Evolutionary conservation across 2,888 invertebrate species (phyloP), one percentile per base, ranked within the genome.

Genomic region (Odontocerum albicorne): DNA sequence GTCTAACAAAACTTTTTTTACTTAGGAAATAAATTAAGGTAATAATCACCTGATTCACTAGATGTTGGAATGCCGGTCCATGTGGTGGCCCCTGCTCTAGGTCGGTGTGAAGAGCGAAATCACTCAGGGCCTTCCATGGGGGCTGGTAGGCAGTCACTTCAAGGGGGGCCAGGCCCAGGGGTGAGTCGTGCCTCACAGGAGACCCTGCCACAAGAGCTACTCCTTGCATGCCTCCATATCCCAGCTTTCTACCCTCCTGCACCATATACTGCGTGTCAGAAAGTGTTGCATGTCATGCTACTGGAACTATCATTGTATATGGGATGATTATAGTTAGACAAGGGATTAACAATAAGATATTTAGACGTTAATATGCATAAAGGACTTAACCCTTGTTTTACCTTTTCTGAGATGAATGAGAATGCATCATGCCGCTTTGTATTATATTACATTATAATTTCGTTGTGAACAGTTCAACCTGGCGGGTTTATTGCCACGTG

Each of bases 141-240:
- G 95, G 96, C 75, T 96, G 96, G 81, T 96, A 98, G 62, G 95
- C 92, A 59, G 83, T 83, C 66, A 84, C 84, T 75, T 97, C 96
- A 55, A 96, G 81, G 31, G 92, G 88, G 67, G 92, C 90, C 70
- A 92, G 85, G 54, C 92, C 89, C 55, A 90, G 79, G 1, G 91
- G 91, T 55, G 92, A 90, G 73, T 92, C 93, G 75, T 93, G 92
- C 42, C 93, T 82, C 57, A 93, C 92, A 22, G 93, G 93, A 64
- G 96, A 94, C 36, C 94, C 92, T 38, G 98, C 98, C 59, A 98
- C 94, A 88, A 99, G 91, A 15, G 98, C 97, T 64, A 99, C 96
- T 57, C 95, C 95, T 70, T 96, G 95, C 90, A 96, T 91, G 65
- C 90, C 88, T 69, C 93, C 93, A 75, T 94, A 93, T 62, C 92